Base-by-base conservation (phyloP, 2,888 invertebrate genomes). In the Malthinus flaveolus region DNA sequence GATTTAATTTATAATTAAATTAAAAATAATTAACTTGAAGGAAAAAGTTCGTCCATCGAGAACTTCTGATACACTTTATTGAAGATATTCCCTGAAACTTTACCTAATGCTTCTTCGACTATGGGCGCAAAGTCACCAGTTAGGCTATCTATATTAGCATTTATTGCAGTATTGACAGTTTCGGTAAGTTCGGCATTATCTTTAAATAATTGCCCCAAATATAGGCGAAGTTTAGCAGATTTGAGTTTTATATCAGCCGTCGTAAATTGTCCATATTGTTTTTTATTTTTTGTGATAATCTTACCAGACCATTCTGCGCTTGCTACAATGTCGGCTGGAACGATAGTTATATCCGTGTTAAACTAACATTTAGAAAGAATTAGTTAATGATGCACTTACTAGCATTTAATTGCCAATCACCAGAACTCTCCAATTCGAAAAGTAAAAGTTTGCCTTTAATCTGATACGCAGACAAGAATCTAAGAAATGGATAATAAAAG, bases 51-150 rank as follows among this genome's bases (percentile, higher is more conserved):
- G 42, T 70, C 67, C 6, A 66, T 46, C 4, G 72, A 64, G 51
- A 65, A 72, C 32, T 56, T 32, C n/a, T 63, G 45, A 34, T 69
- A 70, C 1, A 71, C 66, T 49, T 64, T 64, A 36, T 55, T 59
- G 6, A 67, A 60, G n/a, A 64, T 55, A 11, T 66, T 60, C 11
- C 5, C 56, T 3, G 68, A 49, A 6, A 73, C 45, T n/a, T 47
- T 44, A 12, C 60, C 59, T 11, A 72, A 57, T 1, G 70, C 67
- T 37, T 68, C 63, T 51, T 66, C 62, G 12, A 78, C 63, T 7
- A 77, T 71, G 10, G 78, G 78, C 51, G 73, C 75, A 11, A 78
- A 56, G 57, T 78, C 78, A 48, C 71, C 65, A 49, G 75, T 74
- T 7, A 79, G 64, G 13, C 69, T 69, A 46, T 76, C 69, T 36